These are phyloP conservation scores for Agriopis aurantiaria DNA, from an alignment of 2,888 invertebrate genomes.

Conservation along the genomic window DNA sequence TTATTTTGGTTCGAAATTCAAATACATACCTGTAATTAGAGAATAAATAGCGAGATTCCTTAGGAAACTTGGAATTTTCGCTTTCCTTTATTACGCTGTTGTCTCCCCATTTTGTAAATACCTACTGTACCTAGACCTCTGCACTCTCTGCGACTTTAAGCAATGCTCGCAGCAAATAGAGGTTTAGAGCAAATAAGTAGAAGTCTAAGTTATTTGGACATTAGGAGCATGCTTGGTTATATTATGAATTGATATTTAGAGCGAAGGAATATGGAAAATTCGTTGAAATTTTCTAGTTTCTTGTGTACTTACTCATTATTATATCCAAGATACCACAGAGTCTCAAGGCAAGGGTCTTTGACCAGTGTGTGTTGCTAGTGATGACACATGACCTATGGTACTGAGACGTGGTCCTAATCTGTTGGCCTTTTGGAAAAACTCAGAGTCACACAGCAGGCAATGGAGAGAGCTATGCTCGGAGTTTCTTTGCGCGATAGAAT, in stretches of 20 bases:
- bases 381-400: too few species aligned
- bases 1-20: too few species aligned
- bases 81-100: constrained; percentile 46
- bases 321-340: too few species aligned
- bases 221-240: constrained; percentile 5
- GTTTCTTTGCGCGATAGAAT: too few species aligned
- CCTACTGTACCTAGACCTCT: constrained; percentile 13
- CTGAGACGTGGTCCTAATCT: too few species aligned
- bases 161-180: background rate
- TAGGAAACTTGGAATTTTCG: constrained; percentile 48
- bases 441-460: too few species aligned
- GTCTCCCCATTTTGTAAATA: constrained; percentile 23
- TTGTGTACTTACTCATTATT: background rate
- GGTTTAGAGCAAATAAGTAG: constrained; percentile 16
- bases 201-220: constrained; percentile 15
- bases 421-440: too few species aligned
- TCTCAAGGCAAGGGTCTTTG: too few species aligned
- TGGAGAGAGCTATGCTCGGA: too few species aligned
- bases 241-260: constrained; percentile 16
- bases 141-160: constrained; percentile 4
- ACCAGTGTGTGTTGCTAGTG: too few species aligned
- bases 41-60: constrained; percentile 48
- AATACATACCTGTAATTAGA: background rate
- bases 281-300: background rate
- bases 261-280: constrained; percentile 3